Conservation (phyloP, 2,797 vertebrate species). For the Florisuga fusca region DNA sequence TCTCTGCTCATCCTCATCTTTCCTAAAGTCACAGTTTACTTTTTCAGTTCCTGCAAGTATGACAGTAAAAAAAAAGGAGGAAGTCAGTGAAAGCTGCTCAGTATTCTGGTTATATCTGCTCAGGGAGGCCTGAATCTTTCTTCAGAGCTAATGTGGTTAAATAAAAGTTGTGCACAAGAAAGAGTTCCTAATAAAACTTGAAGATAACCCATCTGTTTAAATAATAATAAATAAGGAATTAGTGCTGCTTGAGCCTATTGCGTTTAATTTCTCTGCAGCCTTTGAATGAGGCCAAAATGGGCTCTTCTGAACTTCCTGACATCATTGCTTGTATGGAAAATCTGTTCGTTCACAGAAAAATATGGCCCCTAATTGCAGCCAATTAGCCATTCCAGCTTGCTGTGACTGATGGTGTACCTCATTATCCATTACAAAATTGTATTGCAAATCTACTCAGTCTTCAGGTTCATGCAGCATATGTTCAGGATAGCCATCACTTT, state of each 20-base stretch:
- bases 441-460: slow-evolving; percentile 41
- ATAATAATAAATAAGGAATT: not conserved
- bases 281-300: slow-evolving; percentile 1
- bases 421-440: slow-evolving; percentile 55
- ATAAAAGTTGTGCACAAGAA: not conserved
- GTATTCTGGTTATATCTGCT: not conserved
- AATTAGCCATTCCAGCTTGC: slow-evolving; percentile 52
- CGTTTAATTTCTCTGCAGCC: not conserved
- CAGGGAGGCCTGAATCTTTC: not conserved
- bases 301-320: not conserved
- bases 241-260: not conserved
- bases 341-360: slow-evolving; percentile 45
- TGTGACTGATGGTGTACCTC: slow-evolving; percentile 33
- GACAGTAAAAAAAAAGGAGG: not conserved
- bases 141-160: not conserved
- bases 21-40: not conserved
- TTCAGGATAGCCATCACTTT: slow-evolving; percentile 26
- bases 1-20: not conserved
- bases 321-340: slow-evolving; percentile 29
- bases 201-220: not conserved
- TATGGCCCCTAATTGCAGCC: slow-evolving; percentile 32
- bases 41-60: not conserved
- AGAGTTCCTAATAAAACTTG: not conserved
- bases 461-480: slow-evolving; percentile 49
- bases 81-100: not conserved